Conservation (phyloP, 1,140 invertebrate genomes). For the Zophobas atratus region DNA sequence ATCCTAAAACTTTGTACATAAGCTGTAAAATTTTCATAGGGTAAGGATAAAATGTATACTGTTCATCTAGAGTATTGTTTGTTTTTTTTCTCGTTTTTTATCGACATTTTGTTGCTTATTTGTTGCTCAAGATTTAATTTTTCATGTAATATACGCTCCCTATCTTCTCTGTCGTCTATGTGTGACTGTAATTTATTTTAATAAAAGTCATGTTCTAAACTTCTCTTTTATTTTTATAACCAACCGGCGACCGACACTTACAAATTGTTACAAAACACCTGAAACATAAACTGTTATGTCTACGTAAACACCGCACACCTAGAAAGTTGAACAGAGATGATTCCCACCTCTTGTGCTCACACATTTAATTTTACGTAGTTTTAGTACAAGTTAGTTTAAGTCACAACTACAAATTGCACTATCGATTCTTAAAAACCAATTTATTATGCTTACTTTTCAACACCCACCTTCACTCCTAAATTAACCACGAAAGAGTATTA, state of each 20-base stretch:
- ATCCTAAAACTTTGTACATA: constrained; percentile 62
- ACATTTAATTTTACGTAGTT: too few species aligned
- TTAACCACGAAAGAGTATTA: too few species aligned
- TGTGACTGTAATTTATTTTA: constrained; percentile 71
- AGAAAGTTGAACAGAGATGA: background rate
- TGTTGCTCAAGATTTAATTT: constrained; percentile 68
- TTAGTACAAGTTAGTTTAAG: too few species aligned
- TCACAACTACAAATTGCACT: too few species aligned
- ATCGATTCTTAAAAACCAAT: too few species aligned
- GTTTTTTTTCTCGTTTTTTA: constrained; percentile 62
- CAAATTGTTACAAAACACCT: constrained; percentile 39
- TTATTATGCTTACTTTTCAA: too few species aligned
- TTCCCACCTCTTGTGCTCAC: too few species aligned
- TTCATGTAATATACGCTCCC: constrained; percentile 65
- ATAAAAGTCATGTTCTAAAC: constrained; percentile 66
- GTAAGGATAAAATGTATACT: constrained; percentile 68
- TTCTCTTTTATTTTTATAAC: constrained; percentile 43
- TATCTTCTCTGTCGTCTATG: constrained; percentile 65
- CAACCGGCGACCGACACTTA: background rate
- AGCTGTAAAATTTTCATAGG: constrained; percentile 67
- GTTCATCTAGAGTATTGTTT: constrained; percentile 64
- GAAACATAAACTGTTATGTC: background rate
- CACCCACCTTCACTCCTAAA: too few species aligned
- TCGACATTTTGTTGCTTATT: constrained; percentile 67
- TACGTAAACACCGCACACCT: background rate